These are phyloP conservation scores for Helicolenus hilgendorfi DNA, from an alignment of 2,797 vertebrate species.

Conservation along the genomic window DNA sequence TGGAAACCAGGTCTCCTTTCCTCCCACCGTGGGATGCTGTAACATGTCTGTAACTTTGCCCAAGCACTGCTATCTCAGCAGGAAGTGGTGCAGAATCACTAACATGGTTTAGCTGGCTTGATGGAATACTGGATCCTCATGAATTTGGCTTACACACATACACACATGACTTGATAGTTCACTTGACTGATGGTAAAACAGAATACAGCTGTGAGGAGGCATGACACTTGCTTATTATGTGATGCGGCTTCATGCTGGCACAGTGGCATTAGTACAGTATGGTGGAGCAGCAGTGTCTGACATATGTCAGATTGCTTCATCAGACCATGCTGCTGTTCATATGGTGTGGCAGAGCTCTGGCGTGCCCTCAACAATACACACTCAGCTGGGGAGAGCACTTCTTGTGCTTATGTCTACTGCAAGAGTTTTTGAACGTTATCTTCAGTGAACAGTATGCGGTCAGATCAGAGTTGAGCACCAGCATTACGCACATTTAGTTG, in stretches of 20 bases:
- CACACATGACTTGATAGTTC: background rate
- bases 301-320: slow-evolving; percentile 37
- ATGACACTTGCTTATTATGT: slow-evolving; percentile 24
- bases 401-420: background rate
- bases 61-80: slow-evolving; percentile 24
- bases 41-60: slow-evolving; percentile 75
- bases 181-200: slow-evolving; percentile 34
- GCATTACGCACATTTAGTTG: slow-evolving; percentile 7
- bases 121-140: slow-evolving; percentile 11
- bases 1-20: slow-evolving; percentile 77
- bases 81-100: slow-evolving; percentile 43
- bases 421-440: background rate
- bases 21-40: slow-evolving; percentile 64
- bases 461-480: background rate
- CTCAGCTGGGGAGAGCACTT: background rate
- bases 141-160: slow-evolving; percentile 2
- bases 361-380: background rate
- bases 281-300: slow-evolving; percentile 28
- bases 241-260: slow-evolving; percentile 42
- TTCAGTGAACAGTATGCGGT: slow-evolving; percentile 7
- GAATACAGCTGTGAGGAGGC: slow-evolving; percentile 30
- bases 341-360: slow-evolving; percentile 3
- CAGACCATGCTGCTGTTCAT: slow-evolving; percentile 35
- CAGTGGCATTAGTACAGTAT: slow-evolving; percentile 30
- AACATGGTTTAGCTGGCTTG: slow-evolving; percentile 2